A percentile compares a stretch with the other conserved stretches of the same genome.
These are phyloP conservation scores for Toxotes jaculatrix DNA, from an alignment of 2,113 vertebrate species.

Conservation along the genomic window DNA sequence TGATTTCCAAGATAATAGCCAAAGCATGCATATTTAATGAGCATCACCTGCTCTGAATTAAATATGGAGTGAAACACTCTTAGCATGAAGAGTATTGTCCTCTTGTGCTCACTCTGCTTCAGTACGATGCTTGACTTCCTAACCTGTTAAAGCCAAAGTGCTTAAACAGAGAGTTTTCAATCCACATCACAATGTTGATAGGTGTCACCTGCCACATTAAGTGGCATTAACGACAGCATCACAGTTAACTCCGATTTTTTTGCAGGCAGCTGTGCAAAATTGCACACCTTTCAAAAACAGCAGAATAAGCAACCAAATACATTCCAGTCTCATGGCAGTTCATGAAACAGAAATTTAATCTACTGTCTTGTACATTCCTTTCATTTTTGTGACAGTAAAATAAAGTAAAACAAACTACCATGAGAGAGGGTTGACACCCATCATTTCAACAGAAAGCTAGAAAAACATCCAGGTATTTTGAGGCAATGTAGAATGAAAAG, in stretches of 20 bases:
- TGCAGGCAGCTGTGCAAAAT: no score
- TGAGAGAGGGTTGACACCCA: background rate
- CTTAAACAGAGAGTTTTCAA: background rate
- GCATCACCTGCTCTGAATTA: constrained; percentile 45
- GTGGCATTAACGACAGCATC: background rate
- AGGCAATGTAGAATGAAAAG: background rate
- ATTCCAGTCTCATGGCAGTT: no score
- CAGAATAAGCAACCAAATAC: background rate
- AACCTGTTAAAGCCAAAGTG: background rate
- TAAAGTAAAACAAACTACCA: no score
- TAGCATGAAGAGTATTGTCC: background rate
- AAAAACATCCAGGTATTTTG: background rate
- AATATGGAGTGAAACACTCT: constrained; percentile 36
- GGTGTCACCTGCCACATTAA: background rate
- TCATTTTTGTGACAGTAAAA: no score
- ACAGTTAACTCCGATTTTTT: background rate
- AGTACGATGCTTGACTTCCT: background rate
- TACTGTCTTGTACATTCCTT: no score
- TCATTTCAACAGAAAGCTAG: background rate
- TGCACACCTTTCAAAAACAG: background rate
- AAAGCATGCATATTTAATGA: constrained; percentile 52
- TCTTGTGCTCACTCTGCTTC: constrained; percentile 15
- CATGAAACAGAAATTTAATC: no score
- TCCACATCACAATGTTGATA: background rate
- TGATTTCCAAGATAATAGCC: constrained; percentile 35